Evolutionary conservation across 2,888 invertebrate genomes (phyloP).

Genomic region (Limnephilus rhombicus): DNA sequence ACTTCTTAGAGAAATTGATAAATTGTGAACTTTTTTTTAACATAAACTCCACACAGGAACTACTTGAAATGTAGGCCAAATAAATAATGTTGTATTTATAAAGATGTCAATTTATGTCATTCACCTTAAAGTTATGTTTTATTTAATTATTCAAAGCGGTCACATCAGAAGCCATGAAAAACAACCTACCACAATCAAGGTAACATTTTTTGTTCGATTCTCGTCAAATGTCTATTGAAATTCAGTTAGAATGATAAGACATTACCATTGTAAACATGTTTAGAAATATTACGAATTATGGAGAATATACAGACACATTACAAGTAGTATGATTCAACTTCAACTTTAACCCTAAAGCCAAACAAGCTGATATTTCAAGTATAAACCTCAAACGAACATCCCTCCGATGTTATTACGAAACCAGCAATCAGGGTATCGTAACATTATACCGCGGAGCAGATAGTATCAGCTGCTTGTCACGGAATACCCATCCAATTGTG

Average conservation of each 20-base stretch:
- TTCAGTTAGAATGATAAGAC: neutral
- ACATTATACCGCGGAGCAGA: conserved; percentile 51
- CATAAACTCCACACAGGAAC: too few relatives aligned
- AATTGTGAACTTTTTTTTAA: too few relatives aligned
- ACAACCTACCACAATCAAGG: neutral
- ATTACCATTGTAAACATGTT: neutral
- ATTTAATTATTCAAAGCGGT: neutral
- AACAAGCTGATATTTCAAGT: neutral
- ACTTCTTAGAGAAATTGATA: too few relatives aligned
- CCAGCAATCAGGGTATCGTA: conserved; percentile 49
- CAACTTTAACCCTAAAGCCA: conserved; percentile 6
- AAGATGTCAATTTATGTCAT: neutral
- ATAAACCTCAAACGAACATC: conserved; percentile 18
- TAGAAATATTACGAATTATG: neutral
- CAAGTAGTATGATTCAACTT: neutral
- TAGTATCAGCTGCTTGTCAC: conserved; percentile 57
- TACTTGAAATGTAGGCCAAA: too few relatives aligned
- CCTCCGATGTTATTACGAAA: neutral
- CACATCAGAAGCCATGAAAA: neutral
- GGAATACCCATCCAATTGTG: conserved; percentile 53
- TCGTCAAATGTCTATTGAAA: neutral
- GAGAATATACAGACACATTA: neutral
- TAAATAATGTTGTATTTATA: too few relatives aligned
- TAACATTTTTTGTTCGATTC: neutral
- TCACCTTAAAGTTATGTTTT: neutral